These are phyloP conservation scores for Apodemus agrarius DNA, from an alignment of 2,797 vertebrate species.

Conservation along the genomic window DNA sequence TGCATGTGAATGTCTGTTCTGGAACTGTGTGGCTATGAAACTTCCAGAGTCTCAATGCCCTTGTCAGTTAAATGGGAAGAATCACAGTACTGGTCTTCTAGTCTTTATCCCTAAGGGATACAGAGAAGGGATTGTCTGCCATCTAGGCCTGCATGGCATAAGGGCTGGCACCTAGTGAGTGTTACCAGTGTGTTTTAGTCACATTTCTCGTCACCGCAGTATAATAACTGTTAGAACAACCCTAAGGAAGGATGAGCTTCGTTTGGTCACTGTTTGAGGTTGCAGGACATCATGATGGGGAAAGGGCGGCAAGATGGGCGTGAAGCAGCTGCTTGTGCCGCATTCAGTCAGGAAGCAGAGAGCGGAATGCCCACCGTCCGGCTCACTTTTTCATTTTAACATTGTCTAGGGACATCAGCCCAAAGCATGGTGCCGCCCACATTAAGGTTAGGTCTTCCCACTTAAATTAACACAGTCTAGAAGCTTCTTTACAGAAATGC, in stretches of 20 bases:
- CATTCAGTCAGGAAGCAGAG: neutral
- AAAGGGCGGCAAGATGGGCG: neutral
- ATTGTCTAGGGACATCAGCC: neutral
- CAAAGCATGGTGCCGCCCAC: too few species aligned
- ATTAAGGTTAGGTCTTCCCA: neutral
- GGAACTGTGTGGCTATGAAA: neutral
- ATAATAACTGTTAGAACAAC: too few species aligned
- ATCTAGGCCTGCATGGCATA: neutral
- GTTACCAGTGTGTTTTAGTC: neutral
- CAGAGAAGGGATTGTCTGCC: neutral
- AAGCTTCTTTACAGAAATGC: neutral
- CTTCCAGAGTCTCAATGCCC: neutral
- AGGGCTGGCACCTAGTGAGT: neutral
- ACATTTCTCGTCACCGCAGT: neutral
- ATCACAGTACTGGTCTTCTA: neutral
- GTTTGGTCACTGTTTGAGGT: neutral
- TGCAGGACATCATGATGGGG: neutral
- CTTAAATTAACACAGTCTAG: neutral
- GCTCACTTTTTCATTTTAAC: neutral
- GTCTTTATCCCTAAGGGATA: neutral
- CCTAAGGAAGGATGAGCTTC: too few species aligned
- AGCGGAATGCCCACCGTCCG: too few species aligned
- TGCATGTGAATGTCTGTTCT: neutral
- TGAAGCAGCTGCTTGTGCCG: neutral
- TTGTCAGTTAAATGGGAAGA: constrained; percentile 4